Percentiles rank a stretch among this genome's conserved stretches.
Evolutionary conservation across 1,140 invertebrate species (phyloP).

Genomic region (Cotesia glomerata): DNA sequence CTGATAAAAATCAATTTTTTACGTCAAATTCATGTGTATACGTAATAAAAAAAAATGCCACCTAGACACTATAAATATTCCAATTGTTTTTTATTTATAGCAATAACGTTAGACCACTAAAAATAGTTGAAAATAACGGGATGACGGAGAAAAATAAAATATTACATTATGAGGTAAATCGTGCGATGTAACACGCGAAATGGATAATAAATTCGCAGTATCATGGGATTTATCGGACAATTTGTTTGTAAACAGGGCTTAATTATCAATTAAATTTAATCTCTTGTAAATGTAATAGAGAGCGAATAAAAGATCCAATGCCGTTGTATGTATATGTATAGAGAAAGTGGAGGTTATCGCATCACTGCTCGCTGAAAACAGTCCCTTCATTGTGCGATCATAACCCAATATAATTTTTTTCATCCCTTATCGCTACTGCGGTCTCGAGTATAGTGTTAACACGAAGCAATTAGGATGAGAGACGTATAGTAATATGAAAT

Average conservation of each 20-base stretch:
- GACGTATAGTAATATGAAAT: background rate
- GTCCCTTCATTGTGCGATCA: constrained; percentile 18
- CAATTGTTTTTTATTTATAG: too few species aligned
- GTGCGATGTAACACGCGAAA: background rate
- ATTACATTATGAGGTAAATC: background rate
- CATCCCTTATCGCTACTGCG: background rate
- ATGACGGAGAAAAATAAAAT: background rate
- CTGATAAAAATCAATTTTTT: too few species aligned
- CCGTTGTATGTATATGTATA: background rate
- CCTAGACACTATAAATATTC: too few species aligned
- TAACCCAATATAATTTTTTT: constrained; percentile 13
- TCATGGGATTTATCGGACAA: constrained; percentile 25
- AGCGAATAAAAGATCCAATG: too few species aligned
- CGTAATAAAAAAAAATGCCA: too few species aligned
- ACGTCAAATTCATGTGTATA: too few species aligned
- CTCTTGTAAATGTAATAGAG: background rate
- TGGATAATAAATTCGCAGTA: constrained; percentile 24
- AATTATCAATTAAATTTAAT: constrained; percentile 36
- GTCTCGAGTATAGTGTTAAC: constrained; percentile 12
- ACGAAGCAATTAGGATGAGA: constrained; percentile 7
- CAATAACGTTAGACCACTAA: too few species aligned
- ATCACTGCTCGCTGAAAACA: background rate
- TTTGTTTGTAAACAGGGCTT: constrained; percentile 32
- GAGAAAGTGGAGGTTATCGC: constrained; percentile 24
- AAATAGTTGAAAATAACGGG: background rate